Evolutionary conservation across 2,797 vertebrate genomes (phyloP).

Genomic region (Hippopotamyrus pictus): DNA sequence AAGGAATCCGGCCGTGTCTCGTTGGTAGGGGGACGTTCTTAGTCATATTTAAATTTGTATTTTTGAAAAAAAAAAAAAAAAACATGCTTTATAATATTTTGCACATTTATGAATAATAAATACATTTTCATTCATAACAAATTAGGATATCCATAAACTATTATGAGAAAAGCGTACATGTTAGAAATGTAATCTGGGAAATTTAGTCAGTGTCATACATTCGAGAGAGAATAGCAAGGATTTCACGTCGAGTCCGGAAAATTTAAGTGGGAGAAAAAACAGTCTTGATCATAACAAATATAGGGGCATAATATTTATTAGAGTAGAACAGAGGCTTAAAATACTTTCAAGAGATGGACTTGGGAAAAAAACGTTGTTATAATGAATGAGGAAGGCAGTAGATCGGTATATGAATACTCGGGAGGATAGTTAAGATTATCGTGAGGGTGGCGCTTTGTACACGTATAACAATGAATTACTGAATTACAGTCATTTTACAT

Average conservation of each 20-base stretch:
- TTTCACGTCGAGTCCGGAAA: neutral
- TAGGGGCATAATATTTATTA: neutral
- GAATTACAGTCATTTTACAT: neutral
- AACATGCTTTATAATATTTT: neutral
- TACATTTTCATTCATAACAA: neutral
- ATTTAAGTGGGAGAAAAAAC: neutral
- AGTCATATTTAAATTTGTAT: neutral
- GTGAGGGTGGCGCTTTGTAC: neutral
- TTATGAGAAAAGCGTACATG: neutral
- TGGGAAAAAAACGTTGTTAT: neutral
- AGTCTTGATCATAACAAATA: neutral
- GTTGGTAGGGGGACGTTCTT: neutral
- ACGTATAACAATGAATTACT: neutral
- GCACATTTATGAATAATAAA: neutral
- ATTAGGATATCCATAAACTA: neutral
- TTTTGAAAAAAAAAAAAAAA: neutral
- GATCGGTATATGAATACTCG: neutral
- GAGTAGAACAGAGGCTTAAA: neutral
- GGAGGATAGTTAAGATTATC: neutral
- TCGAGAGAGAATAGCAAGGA: neutral
- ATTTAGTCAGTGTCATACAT: neutral
- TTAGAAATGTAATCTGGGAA: neutral
- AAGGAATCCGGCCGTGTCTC: neutral
- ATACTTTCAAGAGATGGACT: neutral
- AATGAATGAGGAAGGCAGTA: neutral